Evolutionary conservation across 2,797 vertebrate genomes (phyloP), one percentile per base, ranked within the genome.

Genomic region (Brotogeris chrysoptera): DNA sequence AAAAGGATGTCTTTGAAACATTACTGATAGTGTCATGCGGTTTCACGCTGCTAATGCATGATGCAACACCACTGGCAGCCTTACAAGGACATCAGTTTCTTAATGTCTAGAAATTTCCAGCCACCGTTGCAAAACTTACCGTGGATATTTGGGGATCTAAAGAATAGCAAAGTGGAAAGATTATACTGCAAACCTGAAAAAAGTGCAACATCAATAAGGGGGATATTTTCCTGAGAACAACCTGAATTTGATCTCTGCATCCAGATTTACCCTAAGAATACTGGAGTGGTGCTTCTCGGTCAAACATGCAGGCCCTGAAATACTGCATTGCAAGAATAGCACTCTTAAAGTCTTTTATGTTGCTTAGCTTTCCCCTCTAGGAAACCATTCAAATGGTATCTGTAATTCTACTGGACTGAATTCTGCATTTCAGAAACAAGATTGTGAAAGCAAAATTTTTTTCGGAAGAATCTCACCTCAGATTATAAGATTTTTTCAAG

Each of bases 51-150:
- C 46, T 83, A 44, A 32, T 60, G 78, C 38, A 1, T 96, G 96
- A 74, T 89, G 97, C 96, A 97, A 97, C 36, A 53, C 65, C 61
- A 34, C 88, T 97, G 97, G 97, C 97, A 96, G 60, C 61, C 80
- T 95, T 88, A 95, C 96, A 97, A 97, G 96, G 96, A 96, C 95
- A 93, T 71, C 43, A 82, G 39, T 97, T 97, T 96, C 96, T 96
- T 97, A 94, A 97, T n/a, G 38, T 82, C 87, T 95, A 88, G 93
- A 93, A 95, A 95, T 91, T 94, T 95, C 91, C 84, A 96, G 25
- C 79, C 49, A 73, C 63, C 64, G 1, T 97, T 96, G 91, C 94
- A 96, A 93, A 93, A 93, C 68, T 81, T 88, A 27, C 17, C 81
- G 84, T 88, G 93, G 76, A 71, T 71, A 80, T 93, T 87, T 6